Percentiles rank a stretch among this genome's conserved stretches.
phyloP scores from a whole-genome alignment of 2,888 invertebrate genomes.

The Rugalucina vietnamica region DNA sequence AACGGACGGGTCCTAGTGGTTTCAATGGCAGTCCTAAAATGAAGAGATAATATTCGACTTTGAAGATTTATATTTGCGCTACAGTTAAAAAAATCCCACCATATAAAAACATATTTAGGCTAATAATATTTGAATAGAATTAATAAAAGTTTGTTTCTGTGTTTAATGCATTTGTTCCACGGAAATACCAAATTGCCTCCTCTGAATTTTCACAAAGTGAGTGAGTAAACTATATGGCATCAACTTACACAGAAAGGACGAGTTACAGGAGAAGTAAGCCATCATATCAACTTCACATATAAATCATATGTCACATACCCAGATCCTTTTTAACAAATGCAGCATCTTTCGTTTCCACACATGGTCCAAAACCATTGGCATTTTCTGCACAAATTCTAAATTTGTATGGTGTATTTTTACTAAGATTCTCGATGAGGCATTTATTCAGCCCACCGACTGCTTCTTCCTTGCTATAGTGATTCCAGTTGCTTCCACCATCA shows the following conservation, averaged over 20 bases:
- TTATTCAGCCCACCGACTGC: background rate
- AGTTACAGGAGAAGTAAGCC: no score
- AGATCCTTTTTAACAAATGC: slow-evolving; percentile 20
- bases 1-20: slow-evolving; percentile 45
- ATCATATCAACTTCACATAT: no score
- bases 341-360: slow-evolving; percentile 26
- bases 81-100: no score
- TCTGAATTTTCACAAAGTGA: no score
- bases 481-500: slow-evolving; percentile 32
- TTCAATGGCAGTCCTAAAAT: slow-evolving; percentile 36
- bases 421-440: background rate
- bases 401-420: slow-evolving; percentile 21
- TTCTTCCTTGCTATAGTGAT: background rate
- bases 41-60: background rate
- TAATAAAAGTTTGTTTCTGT: no score
- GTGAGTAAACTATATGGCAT: no score
- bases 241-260: no score
- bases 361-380: slow-evolving; percentile 29
- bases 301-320: slow-evolving; percentile 9
- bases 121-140: no score
- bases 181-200: no score
- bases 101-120: no score
- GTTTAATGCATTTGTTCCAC: no score
- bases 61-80: no score
- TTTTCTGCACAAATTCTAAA: slow-evolving; percentile 49